Base-by-base conservation (phyloP, 2,888 invertebrate genomes). In the Hydrotaea diabolus region DNA sequence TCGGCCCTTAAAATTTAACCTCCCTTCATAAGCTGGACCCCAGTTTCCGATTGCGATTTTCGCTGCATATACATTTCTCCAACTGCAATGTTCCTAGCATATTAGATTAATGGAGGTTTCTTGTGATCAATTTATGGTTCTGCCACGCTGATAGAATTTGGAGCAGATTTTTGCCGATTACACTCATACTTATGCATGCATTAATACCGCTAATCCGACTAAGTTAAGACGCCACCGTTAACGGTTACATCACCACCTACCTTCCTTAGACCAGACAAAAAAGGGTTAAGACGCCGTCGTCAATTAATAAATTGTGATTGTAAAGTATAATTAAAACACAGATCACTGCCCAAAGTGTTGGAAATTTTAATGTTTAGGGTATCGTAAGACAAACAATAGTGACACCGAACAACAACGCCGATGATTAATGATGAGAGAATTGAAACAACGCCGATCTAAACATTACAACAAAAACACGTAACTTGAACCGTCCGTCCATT, bases 351-450 rank as follows among this genome's bases (percentile, higher is more conserved):
- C 73, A 81, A 77, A 80, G 75, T 36, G 46, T 53, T 74, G 71
- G 57, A 81, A 55, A 46, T 79, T 69, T 21, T 55, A 81, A 76
- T 73, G 66, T 77, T 82, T 79, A 73, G 17, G 53, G 73, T 79
- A 82, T 79, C 79, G 21, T 46, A 62, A 21, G 77, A 74, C 69
- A 85, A 79, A 82, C 64, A 59, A 71, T 73, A 76, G 75, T 71
- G 11, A 46, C 64, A 64, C 31, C 53, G 66, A 83, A 82, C 79
- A 74, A 74, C 74, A 79, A 79, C 84, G 59, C 76, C 76, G n/a
- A 4, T 85, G 82, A 85, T 79, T 85, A 69, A 85, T 69, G 78
- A 77, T 85, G 85, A 73, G 85, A 85, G 85, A 82, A 79, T 78
- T 15, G 49, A 73, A 71, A 62, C 69, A 62, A 69, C 64, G 43